Conservation (phyloP, 2,888 invertebrate species). For the Ectropis crepuscularia region DNA sequence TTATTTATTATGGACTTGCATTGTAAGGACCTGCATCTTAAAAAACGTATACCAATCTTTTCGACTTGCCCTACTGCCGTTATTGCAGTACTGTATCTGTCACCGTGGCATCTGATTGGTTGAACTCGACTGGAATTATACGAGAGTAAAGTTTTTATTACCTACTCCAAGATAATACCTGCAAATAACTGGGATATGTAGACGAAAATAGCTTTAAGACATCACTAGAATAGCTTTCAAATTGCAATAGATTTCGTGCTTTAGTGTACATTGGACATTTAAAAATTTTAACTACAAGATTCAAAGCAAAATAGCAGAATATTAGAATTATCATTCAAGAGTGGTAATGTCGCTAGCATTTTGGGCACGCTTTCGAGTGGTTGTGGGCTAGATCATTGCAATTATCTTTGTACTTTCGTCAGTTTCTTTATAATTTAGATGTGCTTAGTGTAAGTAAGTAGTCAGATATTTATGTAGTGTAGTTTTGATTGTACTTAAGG, state of each 20-base stretch:
- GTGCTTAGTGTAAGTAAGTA: no score
- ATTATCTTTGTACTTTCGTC: no score
- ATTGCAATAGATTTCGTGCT: not conserved
- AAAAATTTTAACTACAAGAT: no score
- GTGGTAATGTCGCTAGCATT: no score
- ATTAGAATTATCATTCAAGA: no score
- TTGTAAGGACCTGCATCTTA: not conserved
- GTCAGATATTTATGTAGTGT: no score
- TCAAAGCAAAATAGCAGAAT: not conserved
- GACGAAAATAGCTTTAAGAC: slow-evolving; percentile 8
- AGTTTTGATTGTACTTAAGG: no score
- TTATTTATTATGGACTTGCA: no score
- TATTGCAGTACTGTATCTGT: slow-evolving; percentile 6
- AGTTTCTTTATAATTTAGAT: no score
- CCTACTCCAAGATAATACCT: slow-evolving; percentile 6
- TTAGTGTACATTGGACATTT: not conserved
- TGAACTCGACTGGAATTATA: slow-evolving; percentile 55
- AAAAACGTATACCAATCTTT: not conserved
- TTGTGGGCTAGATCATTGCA: no score
- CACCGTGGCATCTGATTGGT: slow-evolving; percentile 30
- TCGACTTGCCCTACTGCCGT: slow-evolving; percentile 10
- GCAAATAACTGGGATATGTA: slow-evolving; percentile 4
- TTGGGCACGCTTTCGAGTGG: no score
- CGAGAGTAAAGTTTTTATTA: slow-evolving; percentile 65
- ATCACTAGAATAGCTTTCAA: not conserved